Evolutionary conservation across 35 echinoderm and acorn worm species (phyloP).

Genomic region (Stichopus chloronotus): DNA sequence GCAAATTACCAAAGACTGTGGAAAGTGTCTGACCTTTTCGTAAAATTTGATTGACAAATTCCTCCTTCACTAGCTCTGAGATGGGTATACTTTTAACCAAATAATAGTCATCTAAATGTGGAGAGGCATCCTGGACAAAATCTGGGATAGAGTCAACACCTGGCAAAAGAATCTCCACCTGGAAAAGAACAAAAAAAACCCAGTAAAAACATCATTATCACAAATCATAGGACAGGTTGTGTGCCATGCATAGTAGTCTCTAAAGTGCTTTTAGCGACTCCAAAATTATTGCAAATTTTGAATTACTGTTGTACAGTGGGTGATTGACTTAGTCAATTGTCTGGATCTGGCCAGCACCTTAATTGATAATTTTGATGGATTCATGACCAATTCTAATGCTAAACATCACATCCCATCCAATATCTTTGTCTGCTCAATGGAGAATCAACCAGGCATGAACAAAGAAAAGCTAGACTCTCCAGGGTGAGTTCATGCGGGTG

Average conservation of each 20-base stretch:
- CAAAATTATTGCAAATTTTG: background rate
- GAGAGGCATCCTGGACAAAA: background rate
- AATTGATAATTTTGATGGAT: no score
- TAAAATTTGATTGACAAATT: conserved; percentile 13
- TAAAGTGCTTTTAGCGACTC: background rate
- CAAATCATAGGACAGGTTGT: background rate
- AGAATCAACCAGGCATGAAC: no score
- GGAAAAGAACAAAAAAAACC: background rate
- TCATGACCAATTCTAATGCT: no score
- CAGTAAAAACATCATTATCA: background rate
- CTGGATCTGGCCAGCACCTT: no score
- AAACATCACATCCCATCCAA: no score
- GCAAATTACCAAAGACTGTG: no score
- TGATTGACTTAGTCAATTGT: background rate
- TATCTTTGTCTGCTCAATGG: no score
- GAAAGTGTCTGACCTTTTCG: background rate
- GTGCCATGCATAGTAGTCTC: background rate
- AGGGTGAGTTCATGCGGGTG: no score
- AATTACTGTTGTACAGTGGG: background rate
- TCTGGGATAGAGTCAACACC: conserved; percentile 18
- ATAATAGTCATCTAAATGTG: background rate
- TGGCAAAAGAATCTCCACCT: conserved; percentile 23
- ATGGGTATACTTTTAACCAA: background rate
- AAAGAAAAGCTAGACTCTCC: no score
- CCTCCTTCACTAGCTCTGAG: conserved; percentile 11